Conservation (phyloP, 1,140 invertebrate species). For the Psilanteris sp. region DNA sequence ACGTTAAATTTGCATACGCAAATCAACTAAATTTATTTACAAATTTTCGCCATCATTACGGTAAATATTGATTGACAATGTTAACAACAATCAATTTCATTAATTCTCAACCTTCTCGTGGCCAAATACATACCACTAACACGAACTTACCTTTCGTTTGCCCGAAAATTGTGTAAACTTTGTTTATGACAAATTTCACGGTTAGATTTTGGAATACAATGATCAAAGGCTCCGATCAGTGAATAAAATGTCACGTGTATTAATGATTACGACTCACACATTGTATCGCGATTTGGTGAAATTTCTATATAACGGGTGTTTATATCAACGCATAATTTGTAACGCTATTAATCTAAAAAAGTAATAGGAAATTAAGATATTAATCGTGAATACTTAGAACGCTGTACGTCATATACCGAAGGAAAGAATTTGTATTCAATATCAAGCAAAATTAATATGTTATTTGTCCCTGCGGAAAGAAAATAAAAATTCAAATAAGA, state of each 20-base stretch:
- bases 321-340: constrained; percentile 40
- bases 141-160: too few relatives aligned
- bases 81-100: too few relatives aligned
- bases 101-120: too few relatives aligned
- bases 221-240: constrained; percentile 42
- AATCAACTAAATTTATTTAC: too few relatives aligned
- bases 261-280: constrained; percentile 32
- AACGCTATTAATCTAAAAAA: constrained; percentile 41
- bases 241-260: constrained; percentile 44
- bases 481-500: constrained; percentile 36
- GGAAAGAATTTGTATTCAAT: constrained; percentile 28
- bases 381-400: constrained; percentile 40
- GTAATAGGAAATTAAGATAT: constrained; percentile 58
- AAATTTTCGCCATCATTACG: too few relatives aligned
- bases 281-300: constrained; percentile 34
- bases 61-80: too few relatives aligned
- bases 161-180: constrained; percentile 32
- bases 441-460: constrained; percentile 48
- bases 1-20: too few relatives aligned
- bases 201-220: background rate
- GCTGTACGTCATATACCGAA: background rate
- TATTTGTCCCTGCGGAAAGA: constrained; percentile 24
- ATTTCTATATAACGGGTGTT: constrained; percentile 55
- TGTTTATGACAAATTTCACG: constrained; percentile 12
- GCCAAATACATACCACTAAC: too few relatives aligned